Evolutionary conservation across 2,888 invertebrate species (phyloP).

Genomic region (Torymus auratus): DNA sequence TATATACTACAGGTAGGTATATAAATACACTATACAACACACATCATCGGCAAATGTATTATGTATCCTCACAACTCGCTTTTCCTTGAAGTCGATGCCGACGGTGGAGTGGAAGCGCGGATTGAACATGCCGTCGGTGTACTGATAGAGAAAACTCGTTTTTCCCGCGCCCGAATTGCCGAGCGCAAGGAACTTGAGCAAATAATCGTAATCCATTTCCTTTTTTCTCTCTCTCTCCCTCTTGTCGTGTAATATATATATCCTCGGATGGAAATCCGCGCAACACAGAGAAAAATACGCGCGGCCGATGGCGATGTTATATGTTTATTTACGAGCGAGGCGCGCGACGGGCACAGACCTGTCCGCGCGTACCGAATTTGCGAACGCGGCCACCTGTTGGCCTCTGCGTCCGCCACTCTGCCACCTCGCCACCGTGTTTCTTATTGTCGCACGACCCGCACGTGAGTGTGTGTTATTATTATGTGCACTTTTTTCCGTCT

Average conservation of each 20-base stretch:
- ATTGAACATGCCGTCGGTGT: constrained; percentile 95
- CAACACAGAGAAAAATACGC: background rate
- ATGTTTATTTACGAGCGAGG: constrained; percentile 10
- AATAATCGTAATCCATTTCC: constrained; percentile 91
- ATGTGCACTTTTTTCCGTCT: no score
- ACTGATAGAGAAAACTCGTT: constrained; percentile 96
- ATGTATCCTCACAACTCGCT: constrained; percentile 86
- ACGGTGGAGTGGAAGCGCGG: constrained; percentile 97
- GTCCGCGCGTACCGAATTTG: constrained; percentile 21
- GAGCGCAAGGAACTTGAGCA: constrained; percentile 93
- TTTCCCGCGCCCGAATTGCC: constrained; percentile 99
- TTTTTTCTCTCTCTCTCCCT: constrained; percentile 17
- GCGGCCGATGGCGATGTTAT: no score
- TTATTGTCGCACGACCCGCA: no score
- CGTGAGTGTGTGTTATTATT: no score
- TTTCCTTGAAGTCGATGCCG: constrained; percentile 98
- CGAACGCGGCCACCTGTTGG: constrained; percentile 32
- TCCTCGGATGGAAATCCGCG: constrained; percentile 20
- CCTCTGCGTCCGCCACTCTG: background rate
- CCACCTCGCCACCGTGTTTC: no score
- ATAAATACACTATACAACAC: no score
- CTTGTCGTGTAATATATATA: background rate
- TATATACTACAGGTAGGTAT: no score
- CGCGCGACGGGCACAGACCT: background rate
- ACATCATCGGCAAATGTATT: background rate